Evolutionary conservation across 2,797 vertebrate species (phyloP).

Genomic region (Acrossocheilus fasciatus): DNA sequence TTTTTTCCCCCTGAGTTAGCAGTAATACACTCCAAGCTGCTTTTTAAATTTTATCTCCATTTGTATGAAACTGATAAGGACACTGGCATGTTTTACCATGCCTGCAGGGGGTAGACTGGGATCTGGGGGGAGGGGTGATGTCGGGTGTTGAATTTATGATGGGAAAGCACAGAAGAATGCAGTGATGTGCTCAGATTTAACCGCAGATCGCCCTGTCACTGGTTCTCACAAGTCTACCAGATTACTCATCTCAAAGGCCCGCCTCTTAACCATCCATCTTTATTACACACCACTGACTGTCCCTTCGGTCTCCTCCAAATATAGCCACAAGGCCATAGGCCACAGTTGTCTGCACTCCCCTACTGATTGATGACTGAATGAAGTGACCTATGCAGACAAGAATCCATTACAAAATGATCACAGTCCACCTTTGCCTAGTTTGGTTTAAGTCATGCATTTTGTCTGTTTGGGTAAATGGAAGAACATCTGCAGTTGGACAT

Average conservation of each 20-base stretch:
- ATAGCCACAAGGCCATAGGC: slow-evolving; percentile 13
- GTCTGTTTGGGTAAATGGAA: slow-evolving; percentile 23
- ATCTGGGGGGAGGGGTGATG: neutral
- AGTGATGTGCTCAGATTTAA: slow-evolving; percentile 75
- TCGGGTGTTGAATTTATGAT: slow-evolving; percentile 66
- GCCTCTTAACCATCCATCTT: slow-evolving; percentile 67
- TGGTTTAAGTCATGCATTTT: neutral
- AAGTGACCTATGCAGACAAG: neutral
- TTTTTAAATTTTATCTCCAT: neutral
- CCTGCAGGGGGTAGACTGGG: slow-evolving; percentile 61
- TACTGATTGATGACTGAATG: neutral
- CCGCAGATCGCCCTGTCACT: slow-evolving; percentile 72
- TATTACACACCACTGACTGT: slow-evolving; percentile 64
- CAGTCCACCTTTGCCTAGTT: neutral
- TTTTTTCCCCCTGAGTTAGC: neutral
- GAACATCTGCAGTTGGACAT: neutral
- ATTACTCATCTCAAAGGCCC: slow-evolving; percentile 75
- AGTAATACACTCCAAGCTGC: neutral
- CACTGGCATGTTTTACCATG: neutral
- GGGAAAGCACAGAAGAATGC: slow-evolving; percentile 80
- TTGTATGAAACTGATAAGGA: slow-evolving; percentile 2
- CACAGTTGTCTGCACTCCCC: slow-evolving; percentile 16
- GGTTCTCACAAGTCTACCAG: slow-evolving; percentile 75
- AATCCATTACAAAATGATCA: slow-evolving; percentile 5
- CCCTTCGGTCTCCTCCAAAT: slow-evolving; percentile 23